These are phyloP conservation scores for Mobula birostris DNA, from an alignment of 2,113 vertebrate species.

Conservation along the genomic window DNA sequence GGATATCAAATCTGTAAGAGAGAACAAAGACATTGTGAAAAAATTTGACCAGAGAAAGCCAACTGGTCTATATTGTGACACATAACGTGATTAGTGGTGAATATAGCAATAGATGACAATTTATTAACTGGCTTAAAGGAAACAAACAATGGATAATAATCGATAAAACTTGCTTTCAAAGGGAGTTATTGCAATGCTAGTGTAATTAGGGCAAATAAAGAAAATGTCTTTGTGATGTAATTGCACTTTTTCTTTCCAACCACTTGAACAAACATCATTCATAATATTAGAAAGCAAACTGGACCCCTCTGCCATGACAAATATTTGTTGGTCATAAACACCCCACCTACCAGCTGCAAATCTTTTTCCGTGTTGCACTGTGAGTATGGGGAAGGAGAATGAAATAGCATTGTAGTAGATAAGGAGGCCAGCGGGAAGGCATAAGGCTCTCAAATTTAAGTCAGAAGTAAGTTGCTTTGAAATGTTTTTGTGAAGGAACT, in stretches of 20 bases:
- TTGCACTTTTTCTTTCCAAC: neutral
- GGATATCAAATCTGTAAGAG: neutral
- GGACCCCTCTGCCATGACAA: neutral
- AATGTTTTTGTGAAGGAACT: neutral
- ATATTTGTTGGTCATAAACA: neutral
- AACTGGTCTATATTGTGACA: neutral
- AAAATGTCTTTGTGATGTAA: neutral
- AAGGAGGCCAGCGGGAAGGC: neutral
- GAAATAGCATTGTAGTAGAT: neutral
- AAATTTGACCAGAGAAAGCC: neutral
- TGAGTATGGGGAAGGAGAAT: neutral
- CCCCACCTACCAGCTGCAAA: neutral
- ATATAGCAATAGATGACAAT: neutral
- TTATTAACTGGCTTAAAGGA: neutral
- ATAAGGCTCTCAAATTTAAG: neutral
- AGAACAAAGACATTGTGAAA: neutral
- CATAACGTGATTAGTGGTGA: neutral
- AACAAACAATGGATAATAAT: neutral
- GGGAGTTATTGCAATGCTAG: neutral
- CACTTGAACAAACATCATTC: neutral
- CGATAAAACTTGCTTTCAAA: neutral
- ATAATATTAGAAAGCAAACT: neutral
- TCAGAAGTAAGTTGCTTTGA: neutral
- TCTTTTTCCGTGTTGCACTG: neutral
- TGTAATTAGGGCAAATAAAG: neutral